Base-by-base conservation (phyloP, 2,888 invertebrate genomes). In the Sphaerophoria rueppellii region DNA sequence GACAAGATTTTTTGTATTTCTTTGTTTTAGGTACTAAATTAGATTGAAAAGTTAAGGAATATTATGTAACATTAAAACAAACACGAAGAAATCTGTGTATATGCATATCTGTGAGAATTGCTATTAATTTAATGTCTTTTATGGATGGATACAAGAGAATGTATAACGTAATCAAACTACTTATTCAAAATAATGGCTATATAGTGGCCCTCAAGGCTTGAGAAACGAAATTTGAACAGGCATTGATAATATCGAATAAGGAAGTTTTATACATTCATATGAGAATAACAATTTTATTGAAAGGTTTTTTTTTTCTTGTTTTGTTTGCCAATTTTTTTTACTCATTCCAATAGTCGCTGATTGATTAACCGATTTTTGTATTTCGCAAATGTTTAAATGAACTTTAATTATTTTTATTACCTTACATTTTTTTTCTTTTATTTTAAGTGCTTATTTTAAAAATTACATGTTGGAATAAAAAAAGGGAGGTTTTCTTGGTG, bases 241-340 rank as follows among this genome's bases (percentile, higher is more conserved):
- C 40, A 40, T 7, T 40, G 40, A 63, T 63, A 35, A 50, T 35
- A 63, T 63, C 63, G 35, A 63, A 63, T 63, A 63, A 63, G 63
- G 63, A 63, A 63, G 63, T 50, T 50, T 40, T 16, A 58, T 58
- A 58, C 11, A 11, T 58, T 37, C 16, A 12, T n/a, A 48, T 48
- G 5, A 48, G 12, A 57, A 11, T 11, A 4, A 63, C 48, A 14
- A 14, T 50, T 63, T 48, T 63, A 48, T 63, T 63, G 63, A 63
- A 63, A 48, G 34, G 32, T 63, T 50, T 63, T 63, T 61, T 32
- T 46, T 61, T 6, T 46, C 12, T 46, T 48, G n/a, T 14, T 48
- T 48, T n/a, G 4, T 14, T 58, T 40, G 58, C 58, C 16, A 58
- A 14, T 61, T 61, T 63, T 63, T 61, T 46, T 46, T 46, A 9